These are phyloP conservation scores for Pteromalus puparum DNA, from an alignment of 1,140 invertebrate species.

Conservation along the genomic window DNA sequence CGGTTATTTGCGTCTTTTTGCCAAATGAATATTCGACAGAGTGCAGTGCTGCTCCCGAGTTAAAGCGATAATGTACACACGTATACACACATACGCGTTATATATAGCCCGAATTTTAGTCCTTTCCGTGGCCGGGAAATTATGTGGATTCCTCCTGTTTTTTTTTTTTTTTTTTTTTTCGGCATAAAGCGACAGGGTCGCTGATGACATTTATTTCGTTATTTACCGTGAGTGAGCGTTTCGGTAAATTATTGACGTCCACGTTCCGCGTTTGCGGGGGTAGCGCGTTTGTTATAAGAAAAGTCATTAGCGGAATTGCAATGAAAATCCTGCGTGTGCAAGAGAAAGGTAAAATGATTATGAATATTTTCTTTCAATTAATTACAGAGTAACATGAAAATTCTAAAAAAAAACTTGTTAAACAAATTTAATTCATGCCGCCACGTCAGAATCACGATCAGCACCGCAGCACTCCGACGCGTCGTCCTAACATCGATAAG, in stretches of 20 bases:
- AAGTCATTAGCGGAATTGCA: too few relatives aligned
- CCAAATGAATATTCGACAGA: constrained; percentile 41
- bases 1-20: constrained; percentile 40
- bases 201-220: constrained; percentile 42
- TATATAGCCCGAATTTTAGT: neutral
- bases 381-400: too few relatives aligned
- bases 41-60: neutral
- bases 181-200: too few relatives aligned
- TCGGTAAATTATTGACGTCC: constrained; percentile 18
- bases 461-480: too few relatives aligned
- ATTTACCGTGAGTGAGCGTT: constrained; percentile 15
- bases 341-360: too few relatives aligned
- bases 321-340: too few relatives aligned
- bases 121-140: constrained; percentile 18
- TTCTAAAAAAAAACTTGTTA: neutral
- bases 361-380: too few relatives aligned
- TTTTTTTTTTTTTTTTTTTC: neutral
- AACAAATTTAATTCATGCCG: neutral
- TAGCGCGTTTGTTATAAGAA: too few relatives aligned
- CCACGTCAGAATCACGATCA: too few relatives aligned
- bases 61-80: constrained; percentile 5
- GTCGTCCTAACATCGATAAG: neutral
- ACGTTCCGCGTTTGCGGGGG: neutral
- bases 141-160: neutral
- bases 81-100: too few relatives aligned